Conservation (phyloP, 2,888 invertebrate genomes). For the Sipha maydis region DNA sequence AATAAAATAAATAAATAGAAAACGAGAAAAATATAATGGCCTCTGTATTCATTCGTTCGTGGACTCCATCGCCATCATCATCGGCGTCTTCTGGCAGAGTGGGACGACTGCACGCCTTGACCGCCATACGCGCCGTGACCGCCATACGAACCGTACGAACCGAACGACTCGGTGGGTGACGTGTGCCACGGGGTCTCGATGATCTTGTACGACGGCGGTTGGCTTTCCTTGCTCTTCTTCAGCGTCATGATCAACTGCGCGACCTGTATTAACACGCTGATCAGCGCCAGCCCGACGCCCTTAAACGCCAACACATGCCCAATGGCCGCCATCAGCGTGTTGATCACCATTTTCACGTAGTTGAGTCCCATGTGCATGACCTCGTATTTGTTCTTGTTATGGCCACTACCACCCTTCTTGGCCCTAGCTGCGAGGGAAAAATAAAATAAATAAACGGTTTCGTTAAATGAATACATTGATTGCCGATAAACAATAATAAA, state of each 20-base stretch:
- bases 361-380: slow-evolving; percentile 41
- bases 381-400: slow-evolving; percentile 30
- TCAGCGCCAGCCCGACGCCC: slow-evolving; percentile 17
- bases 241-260: slow-evolving; percentile 44
- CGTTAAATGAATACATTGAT: no score
- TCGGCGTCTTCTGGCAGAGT: slow-evolving; percentile 13
- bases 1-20: not conserved
- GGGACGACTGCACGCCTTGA: not conserved
- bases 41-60: not conserved
- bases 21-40: not conserved
- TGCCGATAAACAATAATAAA: no score
- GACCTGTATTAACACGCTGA: slow-evolving; percentile 49
- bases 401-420: slow-evolving; percentile 13
- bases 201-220: slow-evolving; percentile 33
- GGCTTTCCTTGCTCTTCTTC: slow-evolving; percentile 27
- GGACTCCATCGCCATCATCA: not conserved
- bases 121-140: not conserved
- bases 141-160: slow-evolving; percentile 21
- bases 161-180: slow-evolving; percentile 12
- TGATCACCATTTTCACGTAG: slow-evolving; percentile 42
- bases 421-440: not conserved
- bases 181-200: slow-evolving; percentile 46
- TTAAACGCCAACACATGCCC: slow-evolving; percentile 47
- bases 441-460: no score
- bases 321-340: slow-evolving; percentile 8